Base-by-base conservation (phyloP, 2,113 vertebrate species). In the Cepphus grylle region DNA sequence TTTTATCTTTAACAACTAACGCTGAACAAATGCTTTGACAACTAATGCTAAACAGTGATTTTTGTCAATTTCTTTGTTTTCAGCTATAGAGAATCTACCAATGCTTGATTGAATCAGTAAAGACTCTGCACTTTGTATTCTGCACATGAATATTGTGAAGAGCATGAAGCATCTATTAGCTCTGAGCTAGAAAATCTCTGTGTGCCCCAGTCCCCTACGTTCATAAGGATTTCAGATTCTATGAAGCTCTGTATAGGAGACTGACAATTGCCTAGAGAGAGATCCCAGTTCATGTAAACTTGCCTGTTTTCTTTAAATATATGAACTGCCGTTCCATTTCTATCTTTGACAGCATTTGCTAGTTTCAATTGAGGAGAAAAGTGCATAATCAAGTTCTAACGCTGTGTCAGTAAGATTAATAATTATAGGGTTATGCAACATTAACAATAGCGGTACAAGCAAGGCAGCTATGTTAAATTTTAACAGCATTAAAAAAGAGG, bases 381-480 rank as follows among this genome's bases (percentile, higher is more conserved):
- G 77, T 74, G 36, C 61, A 92, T 70, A 93, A 94, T 90, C 50
- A 65, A 76, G 32, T 82, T 74, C 49, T 82, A 79, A 59, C 11
- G 32, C 69, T 80, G 59, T 71, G 47, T 58, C 65, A 53, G 53
- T 52, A 67, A 56, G 74, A 72, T 67, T 50, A 85, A 52, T 79
- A 92, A 91, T 82, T 81, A 86, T 45, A 55, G 50, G 84, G 87
- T 71, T 91, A 94, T 38, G 62, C 84, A 94, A 93, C 92, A 74
- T 59, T 81, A 95, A 94, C 77, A 89, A 34, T 26, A 50, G 50
- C 19, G 71, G 80, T 55, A 85, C 32, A 56, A 89, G 90, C 49
- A 92, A 86, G 88, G 86, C 20, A 32, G 50, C 61, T 77, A 53
- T 43, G 72, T 71, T 90, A 85, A 87, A 94, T 36, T 63, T 89